Evolutionary conservation across 1,140 invertebrate genomes (phyloP), one percentile per base, ranked within the genome.

Genomic region (Sweltsa coloradensis): DNA sequence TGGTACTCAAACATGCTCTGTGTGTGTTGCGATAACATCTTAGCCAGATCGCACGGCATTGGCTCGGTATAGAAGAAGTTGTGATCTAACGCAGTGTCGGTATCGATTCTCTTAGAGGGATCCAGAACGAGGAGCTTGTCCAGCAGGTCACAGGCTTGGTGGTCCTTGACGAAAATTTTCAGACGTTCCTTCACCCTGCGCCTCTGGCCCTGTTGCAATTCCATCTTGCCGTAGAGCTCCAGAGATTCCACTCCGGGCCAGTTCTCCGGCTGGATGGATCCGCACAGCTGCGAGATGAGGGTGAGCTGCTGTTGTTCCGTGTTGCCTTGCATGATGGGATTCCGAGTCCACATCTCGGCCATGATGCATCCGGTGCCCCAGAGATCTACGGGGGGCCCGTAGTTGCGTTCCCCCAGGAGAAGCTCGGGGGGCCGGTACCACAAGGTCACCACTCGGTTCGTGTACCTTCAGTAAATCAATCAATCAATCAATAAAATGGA

Each of bases 361-460:
- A 98, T 97, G 34, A 98, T 98, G 60, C 95, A 98, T 1, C 95
- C 96, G 22, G 90, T 94, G 9, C 94, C 94, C 95, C 95, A 98
- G 64, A 97, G 76, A 71, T 99, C 97, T 22, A 99, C 91, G 0
- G 93, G 85, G 7, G 93, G 89, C 0, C 93, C 93, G 64, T 97
- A 97, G 67, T 97, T 93, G 18, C 94, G 69, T 57, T 97, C 92
- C 24, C 96, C 96, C 0, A 95, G 67, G 3, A 91, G 59, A 9
- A 91, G 61, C 61, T 90, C 87, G 0, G 94, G 94, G 18, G 94
- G 92, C 41, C 94, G 73, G 63, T 99, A 99, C 95, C 95, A 98
- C 5, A 99, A 64, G 1, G 95, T 99, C 0, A 99, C 96, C 0
- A 99, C 96, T 54, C 94, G 73, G 63, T 98, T 99, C 22, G 96